Base-by-base conservation (phyloP, 2,888 invertebrate species). In the Drosophila bunnanda region DNA sequence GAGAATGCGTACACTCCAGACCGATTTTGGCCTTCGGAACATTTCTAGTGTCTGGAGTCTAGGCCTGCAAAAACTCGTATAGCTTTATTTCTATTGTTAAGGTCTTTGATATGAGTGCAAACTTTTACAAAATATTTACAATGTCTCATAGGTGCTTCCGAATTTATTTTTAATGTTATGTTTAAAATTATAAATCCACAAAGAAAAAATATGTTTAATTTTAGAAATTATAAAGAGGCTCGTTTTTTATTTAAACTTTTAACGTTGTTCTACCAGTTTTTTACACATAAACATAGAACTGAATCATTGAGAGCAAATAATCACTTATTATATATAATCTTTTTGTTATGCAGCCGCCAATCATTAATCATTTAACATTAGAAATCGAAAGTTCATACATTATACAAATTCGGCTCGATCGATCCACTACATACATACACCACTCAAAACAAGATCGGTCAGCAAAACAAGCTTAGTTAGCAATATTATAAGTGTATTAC, bases 121-220 rank as follows among this genome's bases (percentile, higher is more conserved):
- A 82, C 74, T 53, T 70, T 54, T 82, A 85, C 76, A 78, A 80
- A 88, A 82, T 85, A 88, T 86, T 71, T 88, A 85, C 88, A 84
- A 43, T 5, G 20, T 7, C 43, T 13, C 15, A 15, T 12, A 6
- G 17, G 20, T 20, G 20, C 1, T n/a, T n/a, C 17, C 17, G 57
- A 7, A 13, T 25, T 7, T 10, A 25, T 13, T 25, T 20, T 6
- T n/a, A n/a, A n/a, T n/a, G n/a, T n/a, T n/a, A n/a, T n/a, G n/a
- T n/a, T n/a, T n/a, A n/a, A n/a, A n/a, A n/a, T n/a, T n/a, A n/a
- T n/a, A n/a, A 20, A 46, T 38, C 66, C 61, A 52, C 9, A 61
- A 64, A 67, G 38, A 1, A 34, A 59, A 66, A 57, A 50, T 15
- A 58, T 38, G 34, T 48, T 25, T 15, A 0, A 10, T 15, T 78